A percentile compares a stretch with the other conserved stretches of the same genome.
Conservation (phyloP, 2,113 vertebrate genomes). For the Phyllostomus hastatus region DNA sequence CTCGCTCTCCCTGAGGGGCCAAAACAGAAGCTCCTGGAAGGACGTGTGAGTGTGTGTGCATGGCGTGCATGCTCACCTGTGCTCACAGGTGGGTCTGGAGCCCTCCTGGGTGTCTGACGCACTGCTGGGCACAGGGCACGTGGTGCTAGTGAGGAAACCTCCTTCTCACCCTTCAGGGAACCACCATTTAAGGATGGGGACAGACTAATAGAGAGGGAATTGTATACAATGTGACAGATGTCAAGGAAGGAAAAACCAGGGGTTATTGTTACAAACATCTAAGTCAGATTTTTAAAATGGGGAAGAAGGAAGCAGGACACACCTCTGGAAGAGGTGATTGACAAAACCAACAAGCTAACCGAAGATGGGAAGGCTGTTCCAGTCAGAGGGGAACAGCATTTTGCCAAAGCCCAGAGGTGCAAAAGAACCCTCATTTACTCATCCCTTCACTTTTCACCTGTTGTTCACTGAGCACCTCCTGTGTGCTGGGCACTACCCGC, state of each 20-base stretch:
- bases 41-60: accelerated
- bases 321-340: neutral
- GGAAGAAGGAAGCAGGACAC: neutral
- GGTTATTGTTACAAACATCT: neutral
- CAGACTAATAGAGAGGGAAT: neutral
- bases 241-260: neutral
- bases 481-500: too few relatives aligned
- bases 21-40: neutral
- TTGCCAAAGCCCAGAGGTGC: neutral
- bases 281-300: neutral
- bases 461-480: neutral
- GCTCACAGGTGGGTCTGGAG: neutral
- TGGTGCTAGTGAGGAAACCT: neutral
- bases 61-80: neutral
- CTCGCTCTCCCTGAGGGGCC: neutral
- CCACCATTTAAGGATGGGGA: neutral
- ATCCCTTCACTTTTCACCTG: neutral
- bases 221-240: too few relatives aligned
- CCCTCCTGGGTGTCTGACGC: neutral
- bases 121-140: accelerated
- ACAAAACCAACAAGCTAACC: neutral
- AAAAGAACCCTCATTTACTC: neutral
- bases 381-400: neutral
- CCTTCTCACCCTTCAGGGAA: neutral
- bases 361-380: neutral